Evolutionary conservation across 2,888 invertebrate species (phyloP), one percentile per base, ranked within the genome.

Genomic region (Taphrorychus bicolor): DNA sequence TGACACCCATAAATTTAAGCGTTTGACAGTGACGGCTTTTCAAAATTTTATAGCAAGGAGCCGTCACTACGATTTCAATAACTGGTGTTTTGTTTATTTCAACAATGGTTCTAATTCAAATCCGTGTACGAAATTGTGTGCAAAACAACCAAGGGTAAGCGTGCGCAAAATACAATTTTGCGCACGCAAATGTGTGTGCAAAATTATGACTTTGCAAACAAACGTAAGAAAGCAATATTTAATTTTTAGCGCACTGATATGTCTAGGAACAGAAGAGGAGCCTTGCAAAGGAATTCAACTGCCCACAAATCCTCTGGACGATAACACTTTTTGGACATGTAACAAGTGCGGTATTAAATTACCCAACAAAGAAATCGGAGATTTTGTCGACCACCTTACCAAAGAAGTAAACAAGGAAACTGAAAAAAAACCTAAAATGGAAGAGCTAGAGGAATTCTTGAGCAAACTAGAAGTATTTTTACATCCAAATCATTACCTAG

Each of bases 251-350:
- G 88, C 88, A 0, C 83, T 91, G 76, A 87, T 85, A 75, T 91
- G 91, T 75, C 32, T 88, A 24, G 87, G 87, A 3, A 81, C 87
- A 73, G 87, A 85, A 3, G 83, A 80, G 11, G 80, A 79, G 0
- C 81, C 85, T 1, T 92, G 91, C 73, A 87, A 86, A 66, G 92
- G 91, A 5, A 83, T 86, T 1, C 90, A 92, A 75, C 78, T 91
- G 40, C 89, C 92, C 0, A 83, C 86, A 71, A 83, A 89, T 77
- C 88, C 91, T 0, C 54, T 69, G 3, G 70, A 73, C 4, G 68
- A 70, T 2, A 67, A 72, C 19, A 79, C 89, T 63, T 84, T 89
- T 68, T 92, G 91, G 91, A 84, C 85, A 70, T 92, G 91, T 77
- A 85, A 87, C 70, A 84, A 85, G 72, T 91, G 91, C 76, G 83